Evolutionary conservation across 1,140 invertebrate species (phyloP).

Genomic region (Proctacanthus coquilletti): DNA sequence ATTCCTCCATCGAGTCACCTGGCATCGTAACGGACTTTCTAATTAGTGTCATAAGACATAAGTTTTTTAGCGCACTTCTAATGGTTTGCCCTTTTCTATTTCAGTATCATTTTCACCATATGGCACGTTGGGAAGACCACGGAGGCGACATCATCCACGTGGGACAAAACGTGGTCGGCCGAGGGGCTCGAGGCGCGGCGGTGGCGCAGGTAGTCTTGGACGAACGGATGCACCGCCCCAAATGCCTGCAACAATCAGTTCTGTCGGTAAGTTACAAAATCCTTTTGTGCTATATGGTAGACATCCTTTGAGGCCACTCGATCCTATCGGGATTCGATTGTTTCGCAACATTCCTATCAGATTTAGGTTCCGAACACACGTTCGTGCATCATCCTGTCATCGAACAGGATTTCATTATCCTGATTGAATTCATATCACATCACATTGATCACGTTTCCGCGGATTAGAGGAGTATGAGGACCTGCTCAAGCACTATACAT

Average conservation of each 20-base stretch:
- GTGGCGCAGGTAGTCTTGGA: conserved; percentile 18
- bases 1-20: no score
- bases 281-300: background rate
- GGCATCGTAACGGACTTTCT: no score
- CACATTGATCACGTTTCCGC: no score
- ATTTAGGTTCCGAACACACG: no score
- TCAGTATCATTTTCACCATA: conserved; percentile 2
- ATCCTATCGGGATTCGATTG: conserved; percentile 4
- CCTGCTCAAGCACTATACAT: no score
- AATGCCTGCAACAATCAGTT: conserved; percentile 7
- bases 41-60: no score
- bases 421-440: no score
- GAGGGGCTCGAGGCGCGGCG: conserved; percentile 41
- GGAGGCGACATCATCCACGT: conserved; percentile 37
- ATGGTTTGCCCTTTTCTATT: no score
- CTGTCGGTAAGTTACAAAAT: conserved; percentile 1
- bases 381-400: no score
- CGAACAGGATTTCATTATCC: no score
- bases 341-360: conserved; percentile 25
- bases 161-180: conserved; percentile 50
- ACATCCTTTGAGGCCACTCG: background rate
- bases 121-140: conserved; percentile 15
- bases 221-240: conserved; percentile 9
- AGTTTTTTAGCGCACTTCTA: no score
- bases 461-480: no score